phyloP scores from a whole-genome alignment of 2,113 vertebrate species.

The Lathamus discolor region DNA sequence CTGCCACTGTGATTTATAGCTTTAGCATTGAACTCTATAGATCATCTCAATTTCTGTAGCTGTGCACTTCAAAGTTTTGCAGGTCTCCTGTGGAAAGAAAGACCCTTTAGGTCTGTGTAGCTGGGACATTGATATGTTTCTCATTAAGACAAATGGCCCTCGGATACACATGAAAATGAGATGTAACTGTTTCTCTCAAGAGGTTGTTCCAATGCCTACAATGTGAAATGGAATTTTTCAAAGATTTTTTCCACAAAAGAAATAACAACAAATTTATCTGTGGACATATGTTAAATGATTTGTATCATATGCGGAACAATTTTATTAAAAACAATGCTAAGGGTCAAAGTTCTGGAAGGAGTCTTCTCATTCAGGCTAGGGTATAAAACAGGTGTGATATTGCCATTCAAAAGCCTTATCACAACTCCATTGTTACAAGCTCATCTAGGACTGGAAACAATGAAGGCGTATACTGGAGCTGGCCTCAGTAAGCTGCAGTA shows the following conservation, averaged over 20 bases:
- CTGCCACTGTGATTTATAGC: neutral
- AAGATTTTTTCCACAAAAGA: neutral
- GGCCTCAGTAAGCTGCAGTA: neutral
- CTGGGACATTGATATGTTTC: neutral
- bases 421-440: neutral
- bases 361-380: neutral
- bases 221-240: neutral
- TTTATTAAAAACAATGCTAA: neutral
- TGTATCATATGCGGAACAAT: neutral
- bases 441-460: neutral
- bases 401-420: neutral
- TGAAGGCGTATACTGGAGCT: neutral
- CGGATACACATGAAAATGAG: neutral
- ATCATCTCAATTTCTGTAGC: slow-evolving; percentile 2
- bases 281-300: neutral
- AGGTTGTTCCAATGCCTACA: neutral
- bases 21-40: slow-evolving; percentile 4
- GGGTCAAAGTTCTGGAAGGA: neutral
- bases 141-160: slow-evolving; percentile 27
- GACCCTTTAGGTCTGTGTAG: neutral
- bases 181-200: neutral
- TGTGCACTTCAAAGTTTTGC: neutral
- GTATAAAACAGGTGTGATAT: neutral
- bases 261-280: neutral
- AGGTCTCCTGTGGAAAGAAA: neutral